A percentile compares a stretch with the other conserved stretches of the same genome.
Conservation (phyloP, 2,113 vertebrate genomes). For the Austrofundulus limnaeus region DNA sequence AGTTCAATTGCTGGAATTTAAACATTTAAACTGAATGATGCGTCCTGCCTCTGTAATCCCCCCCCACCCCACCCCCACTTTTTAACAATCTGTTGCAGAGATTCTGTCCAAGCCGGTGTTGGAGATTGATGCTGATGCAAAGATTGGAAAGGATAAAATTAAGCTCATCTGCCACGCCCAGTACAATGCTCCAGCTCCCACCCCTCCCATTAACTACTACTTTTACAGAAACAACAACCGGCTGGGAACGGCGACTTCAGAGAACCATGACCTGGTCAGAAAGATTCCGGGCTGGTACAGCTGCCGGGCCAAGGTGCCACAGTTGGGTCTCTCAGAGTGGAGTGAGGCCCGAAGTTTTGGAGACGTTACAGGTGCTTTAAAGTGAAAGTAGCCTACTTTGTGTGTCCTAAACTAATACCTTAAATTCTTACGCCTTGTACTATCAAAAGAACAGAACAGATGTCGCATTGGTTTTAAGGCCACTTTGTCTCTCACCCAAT, state of each 20-base stretch:
- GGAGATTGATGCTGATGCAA: slow-evolving; percentile 1
- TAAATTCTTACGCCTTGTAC: neutral
- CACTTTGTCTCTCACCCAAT: slow-evolving; percentile 19
- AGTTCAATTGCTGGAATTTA: neutral
- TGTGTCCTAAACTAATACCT: neutral
- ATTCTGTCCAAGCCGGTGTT: slow-evolving; percentile 49
- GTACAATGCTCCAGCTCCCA: slow-evolving; percentile 48
- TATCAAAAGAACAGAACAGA: neutral
- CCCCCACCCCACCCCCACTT: no score
- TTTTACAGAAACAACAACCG: slow-evolving; percentile 45
- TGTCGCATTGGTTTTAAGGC: neutral
- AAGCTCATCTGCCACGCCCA: slow-evolving; percentile 56
- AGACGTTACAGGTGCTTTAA: slow-evolving; percentile 14
- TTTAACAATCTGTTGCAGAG: slow-evolving; percentile 41
- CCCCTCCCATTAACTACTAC: slow-evolving; percentile 47
- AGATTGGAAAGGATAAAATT: neutral
- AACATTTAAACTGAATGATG: no score
- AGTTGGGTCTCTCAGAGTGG: slow-evolving; percentile 31
- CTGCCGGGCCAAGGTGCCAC: slow-evolving; percentile 64
- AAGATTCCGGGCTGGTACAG: slow-evolving; percentile 45
- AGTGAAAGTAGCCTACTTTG: neutral
- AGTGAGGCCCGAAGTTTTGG: slow-evolving; percentile 49
- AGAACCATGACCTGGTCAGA: neutral
- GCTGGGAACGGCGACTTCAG: slow-evolving; percentile 30
- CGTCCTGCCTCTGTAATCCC: neutral